A percentile compares a stretch with the other conserved stretches of the same genome.
These are phyloP conservation scores for Pachyuromys duprasi DNA, from an alignment of 2,797 vertebrate genomes.

Conservation along the genomic window DNA sequence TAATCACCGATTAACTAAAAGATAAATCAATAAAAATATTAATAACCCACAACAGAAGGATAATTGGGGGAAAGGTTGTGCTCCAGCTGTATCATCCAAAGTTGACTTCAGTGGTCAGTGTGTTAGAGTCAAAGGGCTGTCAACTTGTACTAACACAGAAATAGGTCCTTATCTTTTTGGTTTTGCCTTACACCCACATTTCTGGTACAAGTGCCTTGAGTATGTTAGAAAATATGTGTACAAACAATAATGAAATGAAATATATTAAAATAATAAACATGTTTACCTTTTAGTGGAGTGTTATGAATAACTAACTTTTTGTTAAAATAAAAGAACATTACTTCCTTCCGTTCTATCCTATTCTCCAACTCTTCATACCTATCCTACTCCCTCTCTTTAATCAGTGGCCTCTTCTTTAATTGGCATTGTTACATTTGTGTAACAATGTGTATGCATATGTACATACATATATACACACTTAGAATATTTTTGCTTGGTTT, in stretches of 20 bases:
- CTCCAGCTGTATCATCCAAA: slow-evolving; percentile 34
- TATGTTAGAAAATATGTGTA: background rate
- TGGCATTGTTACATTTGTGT: too few species aligned
- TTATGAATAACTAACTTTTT: background rate
- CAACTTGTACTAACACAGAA: background rate
- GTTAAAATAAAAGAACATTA: background rate
- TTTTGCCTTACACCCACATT: background rate
- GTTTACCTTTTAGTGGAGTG: background rate
- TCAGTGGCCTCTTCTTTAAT: background rate
- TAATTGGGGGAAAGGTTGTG: background rate
- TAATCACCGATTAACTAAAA: too few species aligned
- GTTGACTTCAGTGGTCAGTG: background rate
- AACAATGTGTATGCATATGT: too few species aligned
- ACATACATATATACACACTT: background rate
- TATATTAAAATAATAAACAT: slow-evolving; percentile 22
- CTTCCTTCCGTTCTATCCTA: background rate
- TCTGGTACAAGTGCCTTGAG: background rate
- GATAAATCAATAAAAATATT: too few species aligned
- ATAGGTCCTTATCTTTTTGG: background rate
- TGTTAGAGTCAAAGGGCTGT: background rate
- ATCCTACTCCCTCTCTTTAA: background rate
- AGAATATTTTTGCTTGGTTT: slow-evolving; percentile 28
- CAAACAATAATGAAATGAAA: slow-evolving; percentile 23
- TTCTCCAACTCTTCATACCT: background rate
- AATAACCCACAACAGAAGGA: background rate